These are phyloP conservation scores for Ophion ellenae DNA, from an alignment of 2,888 invertebrate species.

Conservation along the genomic window DNA sequence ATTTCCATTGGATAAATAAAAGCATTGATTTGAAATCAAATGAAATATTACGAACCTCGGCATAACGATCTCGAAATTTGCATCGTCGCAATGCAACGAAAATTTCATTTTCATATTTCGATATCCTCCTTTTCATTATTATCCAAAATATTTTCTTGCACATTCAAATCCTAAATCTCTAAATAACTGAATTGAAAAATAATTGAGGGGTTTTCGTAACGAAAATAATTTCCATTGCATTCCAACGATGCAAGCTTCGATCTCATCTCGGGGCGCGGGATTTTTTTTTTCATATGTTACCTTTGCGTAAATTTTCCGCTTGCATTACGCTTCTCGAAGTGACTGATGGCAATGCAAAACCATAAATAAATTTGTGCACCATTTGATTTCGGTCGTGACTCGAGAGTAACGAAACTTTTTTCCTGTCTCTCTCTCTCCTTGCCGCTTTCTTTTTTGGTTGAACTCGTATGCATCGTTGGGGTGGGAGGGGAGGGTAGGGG, in stretches of 20 bases:
- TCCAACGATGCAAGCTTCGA: background rate
- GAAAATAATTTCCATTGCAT: no score
- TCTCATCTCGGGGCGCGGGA: no score
- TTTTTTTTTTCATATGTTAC: background rate
- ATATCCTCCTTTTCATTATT: no score
- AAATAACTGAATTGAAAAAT: no score
- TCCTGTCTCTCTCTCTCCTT: conserved; percentile 9
- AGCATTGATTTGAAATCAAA: background rate
- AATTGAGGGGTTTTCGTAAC: no score
- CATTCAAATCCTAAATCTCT: no score
- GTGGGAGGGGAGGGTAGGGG: background rate
- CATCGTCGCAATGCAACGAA: no score
- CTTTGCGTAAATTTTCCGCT: background rate
- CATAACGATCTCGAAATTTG: no score
- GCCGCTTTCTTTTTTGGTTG: conserved; percentile 36
- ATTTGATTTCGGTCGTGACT: conserved; percentile 47
- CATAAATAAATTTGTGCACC: conserved; percentile 55
- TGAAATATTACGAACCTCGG: no score
- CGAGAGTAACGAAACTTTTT: conserved; percentile 3
- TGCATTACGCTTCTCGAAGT: background rate
- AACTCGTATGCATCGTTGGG: conserved; percentile 61
- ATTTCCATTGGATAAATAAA: conserved; percentile 6
- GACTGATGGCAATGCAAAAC: conserved; percentile 25
- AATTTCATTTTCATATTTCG: no score
- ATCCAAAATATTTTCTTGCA: no score